phyloP scores from a whole-genome alignment of 92 coral and sea anemone species.

The Anthopleura xanthogrammica region DNA sequence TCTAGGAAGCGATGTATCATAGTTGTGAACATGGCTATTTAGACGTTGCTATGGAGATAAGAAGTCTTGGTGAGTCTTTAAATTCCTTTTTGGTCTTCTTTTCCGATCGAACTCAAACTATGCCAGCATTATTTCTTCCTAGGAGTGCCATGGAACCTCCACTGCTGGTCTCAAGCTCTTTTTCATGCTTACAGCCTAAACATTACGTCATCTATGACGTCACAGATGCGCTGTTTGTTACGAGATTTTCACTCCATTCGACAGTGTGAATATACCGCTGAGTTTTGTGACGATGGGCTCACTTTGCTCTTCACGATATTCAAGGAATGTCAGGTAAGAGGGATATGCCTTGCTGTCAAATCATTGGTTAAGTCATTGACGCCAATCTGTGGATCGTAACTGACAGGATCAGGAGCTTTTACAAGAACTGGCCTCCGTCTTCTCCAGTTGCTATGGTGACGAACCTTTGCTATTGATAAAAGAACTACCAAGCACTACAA shows the following conservation, averaged over 20 bases:
- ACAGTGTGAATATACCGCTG: slow-evolving; percentile 63
- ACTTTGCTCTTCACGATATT: slow-evolving; percentile 66
- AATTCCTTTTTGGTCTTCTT: too few relatives aligned
- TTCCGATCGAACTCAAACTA: not conserved
- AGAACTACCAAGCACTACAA: slow-evolving; percentile 40
- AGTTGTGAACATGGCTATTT: slow-evolving; percentile 86
- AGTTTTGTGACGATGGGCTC: slow-evolving; percentile 87
- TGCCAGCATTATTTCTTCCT: not conserved
- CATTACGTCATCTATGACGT: slow-evolving; percentile 52
- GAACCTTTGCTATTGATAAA: slow-evolving; percentile 55
- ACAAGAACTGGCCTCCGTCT: slow-evolving; percentile 72
- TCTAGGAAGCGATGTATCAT: slow-evolving; percentile 82
- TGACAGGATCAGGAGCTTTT: slow-evolving; percentile 54
- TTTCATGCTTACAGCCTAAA: slow-evolving; percentile 59
- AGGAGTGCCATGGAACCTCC: slow-evolving; percentile 88
- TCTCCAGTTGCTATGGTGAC: slow-evolving; percentile 68
- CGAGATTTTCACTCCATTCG: slow-evolving; percentile 81
- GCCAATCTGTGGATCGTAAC: not conserved
- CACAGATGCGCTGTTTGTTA: slow-evolving; percentile 62
- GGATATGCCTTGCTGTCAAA: too few relatives aligned
- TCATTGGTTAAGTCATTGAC: not conserved
- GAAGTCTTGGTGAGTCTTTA: slow-evolving; percentile 65
- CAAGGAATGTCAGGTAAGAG: slow-evolving; percentile 81
- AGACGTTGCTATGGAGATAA: slow-evolving; percentile 79
- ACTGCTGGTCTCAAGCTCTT: slow-evolving; percentile 79